Conservation (phyloP, 1,140 invertebrate genomes). For the Papilio xuthus region DNA sequence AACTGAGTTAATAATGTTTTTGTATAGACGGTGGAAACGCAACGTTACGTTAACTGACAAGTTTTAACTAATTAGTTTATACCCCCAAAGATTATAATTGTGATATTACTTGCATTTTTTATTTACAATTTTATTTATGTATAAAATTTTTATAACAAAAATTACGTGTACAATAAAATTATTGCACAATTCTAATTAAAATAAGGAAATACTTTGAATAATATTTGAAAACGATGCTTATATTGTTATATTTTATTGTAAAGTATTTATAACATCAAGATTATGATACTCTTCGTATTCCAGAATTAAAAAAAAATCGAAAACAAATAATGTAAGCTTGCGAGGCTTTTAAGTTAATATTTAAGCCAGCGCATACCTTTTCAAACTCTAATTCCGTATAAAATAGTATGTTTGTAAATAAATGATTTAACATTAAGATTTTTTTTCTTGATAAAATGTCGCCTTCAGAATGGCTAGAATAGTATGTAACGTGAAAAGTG, state of each 20-base stretch:
- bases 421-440: conserved; percentile 25
- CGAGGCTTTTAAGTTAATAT: conserved; percentile 25
- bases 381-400: conserved; percentile 26
- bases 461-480: background rate
- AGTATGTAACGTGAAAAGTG: too few relatives aligned
- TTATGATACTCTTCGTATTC: conserved; percentile 15
- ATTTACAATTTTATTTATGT: conserved; percentile 18
- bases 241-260: conserved; percentile 4
- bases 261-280: conserved; percentile 32
- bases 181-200: conserved; percentile 27
- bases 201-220: background rate
- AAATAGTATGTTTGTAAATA: conserved; percentile 33
- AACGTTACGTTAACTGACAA: background rate
- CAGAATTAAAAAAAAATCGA: background rate
- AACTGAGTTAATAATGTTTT: too few relatives aligned
- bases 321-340: conserved; percentile 13
- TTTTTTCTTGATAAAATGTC: background rate
- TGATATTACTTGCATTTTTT: conserved; percentile 39
- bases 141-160: background rate
- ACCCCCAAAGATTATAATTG: conserved; percentile 35
- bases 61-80: background rate
- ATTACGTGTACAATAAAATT: conserved; percentile 31
- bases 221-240: conserved; percentile 28
- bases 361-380: conserved; percentile 31
- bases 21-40: background rate